Conservation (phyloP, 1,140 invertebrate genomes). For the Tetraneura akinire region DNA sequence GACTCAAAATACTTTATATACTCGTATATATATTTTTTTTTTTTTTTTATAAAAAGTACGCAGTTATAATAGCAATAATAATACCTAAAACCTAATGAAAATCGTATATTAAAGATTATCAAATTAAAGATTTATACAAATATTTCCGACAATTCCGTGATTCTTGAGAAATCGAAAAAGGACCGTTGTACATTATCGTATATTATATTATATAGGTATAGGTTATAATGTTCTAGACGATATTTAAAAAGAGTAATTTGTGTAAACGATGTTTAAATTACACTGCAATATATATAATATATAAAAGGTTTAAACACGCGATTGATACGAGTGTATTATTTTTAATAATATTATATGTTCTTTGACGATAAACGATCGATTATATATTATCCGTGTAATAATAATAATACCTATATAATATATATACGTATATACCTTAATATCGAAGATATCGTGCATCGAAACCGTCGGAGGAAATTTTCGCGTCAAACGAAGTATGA, state of each 20-base stretch:
- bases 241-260: slow-evolving; percentile 30
- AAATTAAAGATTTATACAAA: background rate
- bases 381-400: background rate
- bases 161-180: background rate
- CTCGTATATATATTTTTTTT: no score
- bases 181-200: background rate
- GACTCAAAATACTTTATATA: no score
- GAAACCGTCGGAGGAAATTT: background rate
- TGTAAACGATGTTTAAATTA: slow-evolving; percentile 30
- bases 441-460: background rate
- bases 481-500: background rate
- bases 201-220: background rate
- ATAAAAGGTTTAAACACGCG: slow-evolving; percentile 25
- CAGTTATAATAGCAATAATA: no score
- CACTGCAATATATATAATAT: no score
- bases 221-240: no score
- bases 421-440: no score
- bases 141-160: slow-evolving; percentile 5
- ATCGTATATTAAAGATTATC: no score
- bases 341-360: no score
- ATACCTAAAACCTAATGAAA: background rate
- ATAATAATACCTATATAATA: background rate
- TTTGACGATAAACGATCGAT: slow-evolving; percentile 7
- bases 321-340: background rate
- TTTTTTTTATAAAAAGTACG: no score